These are phyloP conservation scores for Dynastes grantii DNA, from an alignment of 2,888 invertebrate genomes.

Conservation along the genomic window DNA sequence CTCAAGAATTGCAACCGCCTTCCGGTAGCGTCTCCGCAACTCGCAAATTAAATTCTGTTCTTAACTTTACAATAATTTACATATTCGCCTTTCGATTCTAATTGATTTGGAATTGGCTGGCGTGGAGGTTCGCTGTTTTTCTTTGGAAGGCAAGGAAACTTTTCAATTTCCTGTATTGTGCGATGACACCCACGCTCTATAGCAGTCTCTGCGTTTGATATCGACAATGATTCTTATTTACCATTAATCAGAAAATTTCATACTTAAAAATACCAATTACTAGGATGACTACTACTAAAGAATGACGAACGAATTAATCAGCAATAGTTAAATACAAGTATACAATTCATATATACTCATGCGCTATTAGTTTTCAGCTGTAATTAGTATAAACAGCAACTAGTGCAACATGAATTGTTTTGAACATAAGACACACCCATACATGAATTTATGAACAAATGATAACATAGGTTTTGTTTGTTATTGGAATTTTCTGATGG, in stretches of 20 bases:
- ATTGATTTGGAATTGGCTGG: conserved; percentile 47
- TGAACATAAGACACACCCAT: no score
- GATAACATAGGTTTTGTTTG: no score
- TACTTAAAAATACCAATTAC: conserved; percentile 17
- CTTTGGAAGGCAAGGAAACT: conserved; percentile 28
- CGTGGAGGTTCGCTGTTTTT: conserved; percentile 30
- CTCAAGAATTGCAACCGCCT: conserved; percentile 56
- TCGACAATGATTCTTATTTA: conserved; percentile 30
- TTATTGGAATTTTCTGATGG: no score
- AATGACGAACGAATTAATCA: not conserved
- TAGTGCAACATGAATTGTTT: no score
- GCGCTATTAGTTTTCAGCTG: no score
- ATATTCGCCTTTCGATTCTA: conserved; percentile 50
- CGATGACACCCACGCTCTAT: conserved; percentile 19
- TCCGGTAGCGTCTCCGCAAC: conserved; percentile 43
- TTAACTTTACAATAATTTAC: conserved; percentile 54
- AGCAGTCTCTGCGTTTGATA: conserved; percentile 20
- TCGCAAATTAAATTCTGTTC: conserved; percentile 54
- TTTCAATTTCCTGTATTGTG: conserved; percentile 30
- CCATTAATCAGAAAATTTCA: not conserved
- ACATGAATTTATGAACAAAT: no score
- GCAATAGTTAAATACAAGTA: not conserved
- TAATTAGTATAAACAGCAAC: no score
- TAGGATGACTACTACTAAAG: not conserved
- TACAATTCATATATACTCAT: no score